Evolutionary conservation across 2,113 vertebrate genomes (phyloP).

Genomic region (Mohoua ochrocephala): DNA sequence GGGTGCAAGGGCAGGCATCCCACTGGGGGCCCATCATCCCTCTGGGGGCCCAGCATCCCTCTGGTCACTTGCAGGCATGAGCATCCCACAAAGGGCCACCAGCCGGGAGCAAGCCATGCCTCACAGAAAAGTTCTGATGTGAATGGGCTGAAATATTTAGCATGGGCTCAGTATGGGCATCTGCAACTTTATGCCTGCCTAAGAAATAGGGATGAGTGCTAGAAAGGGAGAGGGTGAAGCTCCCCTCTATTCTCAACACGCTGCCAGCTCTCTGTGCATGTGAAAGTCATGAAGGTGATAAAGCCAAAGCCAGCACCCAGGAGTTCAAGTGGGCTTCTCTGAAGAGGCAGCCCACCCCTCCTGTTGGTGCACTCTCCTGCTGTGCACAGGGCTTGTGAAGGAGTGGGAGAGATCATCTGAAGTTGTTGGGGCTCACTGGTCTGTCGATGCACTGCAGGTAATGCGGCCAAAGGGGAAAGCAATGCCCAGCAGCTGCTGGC

Average conservation of each 20-base stretch:
- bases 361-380: neutral
- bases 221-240: neutral
- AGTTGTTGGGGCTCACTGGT: fast-evolving
- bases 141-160: neutral
- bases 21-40: neutral
- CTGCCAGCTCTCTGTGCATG: neutral
- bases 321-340: neutral
- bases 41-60: neutral
- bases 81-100: neutral
- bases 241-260: fast-evolving
- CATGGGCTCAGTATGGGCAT: neutral
- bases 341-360: neutral
- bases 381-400: neutral
- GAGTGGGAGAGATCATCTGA: neutral
- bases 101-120: neutral
- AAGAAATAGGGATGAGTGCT: neutral
- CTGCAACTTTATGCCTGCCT: neutral
- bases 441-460: neutral
- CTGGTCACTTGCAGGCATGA: neutral
- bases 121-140: neutral
- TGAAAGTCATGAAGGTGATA: neutral
- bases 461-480: neutral
- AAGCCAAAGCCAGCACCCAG: neutral
- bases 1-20: too few species aligned
- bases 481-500: neutral